Evolutionary conservation across 1,140 invertebrate genomes (phyloP), one percentile per base, ranked within the genome.

Genomic region (Drosophila prosaltans): DNA sequence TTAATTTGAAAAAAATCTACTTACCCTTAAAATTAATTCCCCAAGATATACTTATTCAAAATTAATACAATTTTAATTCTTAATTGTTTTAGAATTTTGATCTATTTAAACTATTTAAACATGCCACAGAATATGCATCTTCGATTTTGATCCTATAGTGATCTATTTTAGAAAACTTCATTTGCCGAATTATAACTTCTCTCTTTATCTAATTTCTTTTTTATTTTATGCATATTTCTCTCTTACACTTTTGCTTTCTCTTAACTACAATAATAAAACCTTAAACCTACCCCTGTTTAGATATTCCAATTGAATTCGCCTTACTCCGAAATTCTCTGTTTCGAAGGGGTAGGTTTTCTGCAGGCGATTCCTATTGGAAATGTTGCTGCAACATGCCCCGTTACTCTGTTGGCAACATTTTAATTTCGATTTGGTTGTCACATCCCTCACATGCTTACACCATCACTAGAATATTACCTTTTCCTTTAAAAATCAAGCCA

Each of bases 401-500:
- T 60, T 40, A 60, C 48, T 57, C 26, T 39, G 55, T 32, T 61
- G 62, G 55, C 4, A 26, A 61, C 66, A 59, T 76, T 74, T 55
- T 76, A 76, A 69, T 69, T 69, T 60, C 30, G 65, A 39, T 58
- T 59, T 54, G 65, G 16, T 51, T 75, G 60, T 63, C 65, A 58
- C 72, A 69, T 58, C 43, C 45, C 71, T 69, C 59, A 75, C 41
- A 16, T 43, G 8, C 40, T 72, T 61, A 45, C 51, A 36, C 30
- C 24, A 45, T 41, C 41, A 39, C 32, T 51, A 26, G 45, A 24
- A 9, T 51, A 51, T 51, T 24, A 24, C 45, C 45, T 51, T 51
- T 51, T 51, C 40, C 26, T 51, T n/a, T 41, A 55, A 67, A 36
- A 68, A 80, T 80, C 70, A 81, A 78, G 79, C 70, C 65, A 74